phyloP scores from a whole-genome alignment of 2,113 vertebrate genomes.

The Prionailurus bengalensis region DNA sequence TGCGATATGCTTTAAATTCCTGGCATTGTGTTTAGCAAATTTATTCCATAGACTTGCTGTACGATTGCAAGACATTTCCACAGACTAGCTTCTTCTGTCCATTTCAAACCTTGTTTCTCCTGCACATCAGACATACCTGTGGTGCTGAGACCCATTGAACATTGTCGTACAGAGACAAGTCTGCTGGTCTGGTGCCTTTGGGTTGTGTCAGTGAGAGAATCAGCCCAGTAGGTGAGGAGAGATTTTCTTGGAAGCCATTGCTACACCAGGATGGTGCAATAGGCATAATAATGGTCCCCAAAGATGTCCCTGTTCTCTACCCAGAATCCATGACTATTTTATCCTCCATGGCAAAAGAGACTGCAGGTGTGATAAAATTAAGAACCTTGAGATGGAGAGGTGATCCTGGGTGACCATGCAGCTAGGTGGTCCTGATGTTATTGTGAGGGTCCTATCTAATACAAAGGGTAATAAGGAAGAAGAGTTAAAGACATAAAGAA shows the following conservation, averaged over 20 bases:
- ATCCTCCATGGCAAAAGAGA: too few species aligned
- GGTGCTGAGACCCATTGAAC: too few species aligned
- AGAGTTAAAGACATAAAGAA: accelerated
- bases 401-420: not conserved
- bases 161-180: not conserved
- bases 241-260: too few species aligned
- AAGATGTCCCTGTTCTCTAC: not conserved
- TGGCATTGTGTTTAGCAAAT: not conserved
- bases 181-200: not conserved
- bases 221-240: too few species aligned
- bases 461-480: accelerated
- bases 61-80: not conserved
- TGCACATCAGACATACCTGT: not conserved
- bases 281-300: accelerated
- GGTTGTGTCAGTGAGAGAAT: not conserved
- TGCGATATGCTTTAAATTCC: not conserved
- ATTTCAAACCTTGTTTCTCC: not conserved
- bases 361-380: too few species aligned
- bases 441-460: accelerated
- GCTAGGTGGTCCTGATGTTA: not conserved
- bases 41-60: not conserved
- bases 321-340: accelerated
- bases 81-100: not conserved
- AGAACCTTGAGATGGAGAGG: not conserved
- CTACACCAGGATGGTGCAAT: accelerated